Evolutionary conservation across 2,113 vertebrate genomes (phyloP).

Genomic region (Rhineura floridana): DNA sequence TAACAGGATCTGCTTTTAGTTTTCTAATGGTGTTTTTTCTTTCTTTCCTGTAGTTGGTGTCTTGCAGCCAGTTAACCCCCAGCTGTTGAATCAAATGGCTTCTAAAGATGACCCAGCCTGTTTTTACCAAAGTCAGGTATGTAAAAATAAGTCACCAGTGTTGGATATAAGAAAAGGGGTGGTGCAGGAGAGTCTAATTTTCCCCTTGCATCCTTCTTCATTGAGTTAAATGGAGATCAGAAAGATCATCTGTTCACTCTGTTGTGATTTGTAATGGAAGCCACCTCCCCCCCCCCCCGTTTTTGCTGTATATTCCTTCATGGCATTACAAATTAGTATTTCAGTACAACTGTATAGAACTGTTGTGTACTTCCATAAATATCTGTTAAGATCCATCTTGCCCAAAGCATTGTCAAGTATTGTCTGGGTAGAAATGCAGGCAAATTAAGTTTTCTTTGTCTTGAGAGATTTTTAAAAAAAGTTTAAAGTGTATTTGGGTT

Average conservation of each 20-base stretch:
- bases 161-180: not conserved
- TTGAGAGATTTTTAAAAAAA: not conserved
- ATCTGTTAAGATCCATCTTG: not conserved
- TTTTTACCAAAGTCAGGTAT: slow-evolving; percentile 64
- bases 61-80: slow-evolving; percentile 70
- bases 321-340: not conserved
- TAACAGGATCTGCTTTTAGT: not conserved
- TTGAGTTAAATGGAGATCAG: not conserved
- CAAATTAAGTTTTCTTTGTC: not conserved
- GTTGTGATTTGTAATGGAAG: not conserved
- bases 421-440: not conserved
- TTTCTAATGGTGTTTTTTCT: slow-evolving; percentile 23
- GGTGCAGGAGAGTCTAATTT: not conserved
- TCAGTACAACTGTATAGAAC: not conserved
- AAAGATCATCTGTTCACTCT: not conserved
- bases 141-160: not conserved
- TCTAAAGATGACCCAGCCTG: slow-evolving; percentile 33
- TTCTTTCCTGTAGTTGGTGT: slow-evolving; percentile 53
- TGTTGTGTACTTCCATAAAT: not conserved
- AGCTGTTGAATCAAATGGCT: slow-evolving; percentile 74
- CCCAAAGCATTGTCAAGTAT: not conserved
- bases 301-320: not conserved
- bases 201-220: not conserved
- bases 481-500: too few species aligned
- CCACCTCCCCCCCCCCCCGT: not conserved